Evolutionary conservation across 2,888 invertebrate genomes (phyloP).

Genomic region (Mesodorylaimus sp.): DNA sequence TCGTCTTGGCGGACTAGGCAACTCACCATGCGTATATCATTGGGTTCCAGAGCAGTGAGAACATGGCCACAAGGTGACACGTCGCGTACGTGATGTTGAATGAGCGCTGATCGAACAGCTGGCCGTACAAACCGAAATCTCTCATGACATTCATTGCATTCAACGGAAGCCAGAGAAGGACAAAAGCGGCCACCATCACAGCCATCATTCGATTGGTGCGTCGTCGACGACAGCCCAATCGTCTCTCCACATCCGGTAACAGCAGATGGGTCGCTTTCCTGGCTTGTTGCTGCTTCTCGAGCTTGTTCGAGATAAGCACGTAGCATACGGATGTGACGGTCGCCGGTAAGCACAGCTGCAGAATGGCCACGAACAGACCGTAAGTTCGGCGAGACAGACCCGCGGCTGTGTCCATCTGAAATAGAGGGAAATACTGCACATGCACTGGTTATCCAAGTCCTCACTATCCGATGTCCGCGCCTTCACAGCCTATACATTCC

Average conservation of each 20-base stretch:
- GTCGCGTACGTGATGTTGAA: too few species aligned
- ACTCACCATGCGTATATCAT: too few species aligned
- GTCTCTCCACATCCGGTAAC: conserved; percentile 1
- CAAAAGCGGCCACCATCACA: conserved; percentile 35
- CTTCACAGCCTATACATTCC: too few species aligned
- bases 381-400: conserved; percentile 16
- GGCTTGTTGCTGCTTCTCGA: not conserved
- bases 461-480: too few species aligned
- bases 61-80: too few species aligned
- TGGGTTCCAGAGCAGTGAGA: too few species aligned
- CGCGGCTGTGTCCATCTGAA: too few species aligned
- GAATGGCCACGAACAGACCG: conserved; percentile 19
- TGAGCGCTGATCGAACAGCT: too few species aligned
- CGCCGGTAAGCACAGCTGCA: conserved; percentile 26
- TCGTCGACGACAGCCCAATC: conserved; percentile 23
- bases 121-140: not conserved
- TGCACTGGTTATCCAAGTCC: too few species aligned
- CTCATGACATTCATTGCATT: conserved; percentile 28
- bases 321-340: conserved; percentile 23
- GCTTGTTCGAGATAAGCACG: conserved; percentile 12
- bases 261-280: not conserved
- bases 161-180: conserved; percentile 34
- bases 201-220: conserved; percentile 34
- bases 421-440: too few species aligned
- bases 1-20: too few species aligned